Base-by-base conservation (phyloP, 1,140 invertebrate genomes). In the Drosophila teissieri region DNA sequence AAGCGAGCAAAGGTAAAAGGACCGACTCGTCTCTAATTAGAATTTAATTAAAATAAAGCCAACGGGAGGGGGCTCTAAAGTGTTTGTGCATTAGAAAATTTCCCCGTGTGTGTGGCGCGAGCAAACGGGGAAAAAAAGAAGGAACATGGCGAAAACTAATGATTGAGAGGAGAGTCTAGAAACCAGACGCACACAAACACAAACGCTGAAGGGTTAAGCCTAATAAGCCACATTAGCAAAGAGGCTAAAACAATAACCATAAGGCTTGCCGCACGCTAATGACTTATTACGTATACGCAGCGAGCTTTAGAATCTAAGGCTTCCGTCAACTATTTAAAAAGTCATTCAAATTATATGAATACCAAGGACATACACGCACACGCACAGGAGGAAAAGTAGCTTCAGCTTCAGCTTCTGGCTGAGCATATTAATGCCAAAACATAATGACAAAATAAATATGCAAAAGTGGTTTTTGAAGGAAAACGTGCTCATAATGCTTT, bases 401-500 rank as follows among this genome's bases (percentile, higher is more conserved):
- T 42, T 4, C 37, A 42, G 40, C 40, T 42, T 4, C 37, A 57
- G 53, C 58, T 51, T 2, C 48, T 31, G 48, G 48, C 15, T 36
- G 31, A 81, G 82, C 78, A 85, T 80, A 91, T 90, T 91, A 91
- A 88, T 88, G 90, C 82, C 82, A 80, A 61, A 63, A 89, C 90
- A 91, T 91, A 91, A 91, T 91, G 90, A 91, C 86, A 91, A 91
- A 91, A 91, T 91, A 91, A 91, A 91, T 91, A 91, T 91, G 90
- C 90, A 77, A 89, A 91, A 91, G 90, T 90, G 90, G 90, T 91
- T 91, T 65, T 78, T 67, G 55, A 51, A 63, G 68, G 77, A 78
- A 80, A 89, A 90, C 80, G 82, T 80, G 75, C 85, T 81, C 79
- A 81, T 82, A 78, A 85, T 84, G 77, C 78, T 78, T 78, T 90